phyloP scores from a whole-genome alignment of 2,888 invertebrate genomes.

The Stenoptilia bipunctidactyla region DNA sequence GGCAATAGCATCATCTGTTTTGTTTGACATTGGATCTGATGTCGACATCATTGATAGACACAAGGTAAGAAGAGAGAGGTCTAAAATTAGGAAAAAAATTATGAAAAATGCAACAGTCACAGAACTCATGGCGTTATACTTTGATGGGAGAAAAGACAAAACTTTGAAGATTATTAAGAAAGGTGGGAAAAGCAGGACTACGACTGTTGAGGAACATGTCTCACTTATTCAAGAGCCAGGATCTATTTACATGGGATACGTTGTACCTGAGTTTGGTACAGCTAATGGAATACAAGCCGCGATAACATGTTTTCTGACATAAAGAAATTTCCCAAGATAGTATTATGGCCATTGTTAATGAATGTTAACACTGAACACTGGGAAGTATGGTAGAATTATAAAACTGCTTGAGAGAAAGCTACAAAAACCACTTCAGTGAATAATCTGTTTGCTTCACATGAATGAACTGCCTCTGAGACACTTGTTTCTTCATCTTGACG shows the following conservation, averaged over 20 bases:
- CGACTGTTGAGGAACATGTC: slow-evolving; percentile 12
- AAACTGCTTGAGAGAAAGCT: slow-evolving; percentile 14
- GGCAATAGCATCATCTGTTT: slow-evolving; percentile 14
- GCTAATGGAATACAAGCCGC: slow-evolving; percentile 7
- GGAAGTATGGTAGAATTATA: slow-evolving; percentile 17
- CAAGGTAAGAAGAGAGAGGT: slow-evolving; percentile 13
- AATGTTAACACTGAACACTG: slow-evolving; percentile 11
- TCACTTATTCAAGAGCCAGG: slow-evolving; percentile 14
- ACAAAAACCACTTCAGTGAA: slow-evolving; percentile 18
- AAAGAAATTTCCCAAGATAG: background rate
- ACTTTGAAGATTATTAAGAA: slow-evolving; percentile 11
- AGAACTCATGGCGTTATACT: slow-evolving; percentile 7
- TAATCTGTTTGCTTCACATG: slow-evolving; percentile 17
- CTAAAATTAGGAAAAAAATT: slow-evolving; percentile 3
- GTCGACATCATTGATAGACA: slow-evolving; percentile 8
- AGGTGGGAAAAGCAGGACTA: slow-evolving; percentile 7
- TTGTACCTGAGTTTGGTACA: slow-evolving; percentile 5
- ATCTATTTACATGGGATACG: slow-evolving; percentile 11
- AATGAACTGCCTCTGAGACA: slow-evolving; percentile 21
- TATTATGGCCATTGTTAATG: slow-evolving; percentile 6
- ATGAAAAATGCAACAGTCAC: slow-evolving; percentile 1
- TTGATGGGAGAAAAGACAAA: slow-evolving; percentile 15
- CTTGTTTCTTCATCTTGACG: slow-evolving; percentile 19
- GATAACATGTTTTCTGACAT: slow-evolving; percentile 4
- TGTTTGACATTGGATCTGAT: slow-evolving; percentile 8